These are phyloP conservation scores for Saxicola maurus DNA, from an alignment of 2,797 vertebrate species.

Conservation along the genomic window DNA sequence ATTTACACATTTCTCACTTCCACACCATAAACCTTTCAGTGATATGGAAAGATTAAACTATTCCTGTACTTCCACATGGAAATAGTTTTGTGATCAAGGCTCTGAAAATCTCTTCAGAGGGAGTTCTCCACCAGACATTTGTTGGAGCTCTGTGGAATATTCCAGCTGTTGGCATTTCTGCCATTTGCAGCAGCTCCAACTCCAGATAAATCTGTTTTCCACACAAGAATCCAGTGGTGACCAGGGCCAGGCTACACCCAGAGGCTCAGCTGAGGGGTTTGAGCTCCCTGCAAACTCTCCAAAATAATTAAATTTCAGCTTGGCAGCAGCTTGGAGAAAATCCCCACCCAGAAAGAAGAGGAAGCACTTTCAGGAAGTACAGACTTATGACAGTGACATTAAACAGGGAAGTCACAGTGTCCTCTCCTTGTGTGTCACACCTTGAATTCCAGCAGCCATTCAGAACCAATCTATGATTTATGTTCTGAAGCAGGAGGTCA, in stretches of 20 bases:
- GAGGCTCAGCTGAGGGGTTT: no score
- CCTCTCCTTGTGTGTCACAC: accelerated
- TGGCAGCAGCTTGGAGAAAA: background rate
- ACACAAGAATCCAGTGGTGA: no score
- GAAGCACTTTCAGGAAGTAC: background rate
- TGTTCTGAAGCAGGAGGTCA: background rate
- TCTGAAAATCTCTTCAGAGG: background rate
- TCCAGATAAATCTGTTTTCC: background rate
- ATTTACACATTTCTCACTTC: background rate
- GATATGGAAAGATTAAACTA: accelerated
- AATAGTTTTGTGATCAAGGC: background rate
- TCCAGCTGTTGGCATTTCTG: background rate
- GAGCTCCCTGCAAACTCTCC: no score
- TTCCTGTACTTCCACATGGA: background rate
- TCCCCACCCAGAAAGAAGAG: background rate
- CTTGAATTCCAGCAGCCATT: background rate
- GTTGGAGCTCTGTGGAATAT: background rate
- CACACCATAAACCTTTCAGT: accelerated
- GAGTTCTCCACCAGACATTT: background rate
- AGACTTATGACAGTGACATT: background rate
- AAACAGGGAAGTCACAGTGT: accelerated
- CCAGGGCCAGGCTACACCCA: background rate
- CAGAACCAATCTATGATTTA: background rate
- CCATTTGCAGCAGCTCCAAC: background rate
- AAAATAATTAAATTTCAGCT: background rate